Evolutionary conservation across 1,140 invertebrate genomes (phyloP).

Genomic region (Lasioglossum albipes): DNA sequence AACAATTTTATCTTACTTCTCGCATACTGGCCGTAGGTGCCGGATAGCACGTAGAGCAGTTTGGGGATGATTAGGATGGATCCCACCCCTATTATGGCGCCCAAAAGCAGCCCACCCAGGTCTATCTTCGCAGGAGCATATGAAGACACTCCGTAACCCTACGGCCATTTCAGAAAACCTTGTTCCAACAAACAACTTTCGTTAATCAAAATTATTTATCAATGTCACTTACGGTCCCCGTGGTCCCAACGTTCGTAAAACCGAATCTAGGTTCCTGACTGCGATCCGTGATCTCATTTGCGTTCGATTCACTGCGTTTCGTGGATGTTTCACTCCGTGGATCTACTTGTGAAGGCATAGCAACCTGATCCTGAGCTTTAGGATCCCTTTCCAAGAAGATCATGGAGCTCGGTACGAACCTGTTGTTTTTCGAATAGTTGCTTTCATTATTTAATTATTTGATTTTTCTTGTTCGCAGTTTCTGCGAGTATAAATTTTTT

Average conservation of each 20-base stretch:
- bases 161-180: not conserved
- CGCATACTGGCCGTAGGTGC: conserved; percentile 84
- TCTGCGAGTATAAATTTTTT: not conserved
- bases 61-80: conserved; percentile 89
- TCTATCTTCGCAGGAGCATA: conserved; percentile 89
- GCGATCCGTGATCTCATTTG: conserved; percentile 69
- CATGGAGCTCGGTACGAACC: conserved; percentile 76
- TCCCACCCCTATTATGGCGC: conserved; percentile 88
- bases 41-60: conserved; percentile 85
- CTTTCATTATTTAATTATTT: not conserved
- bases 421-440: conserved; percentile 26
- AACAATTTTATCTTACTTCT: conserved; percentile 82
- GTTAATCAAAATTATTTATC: no score
- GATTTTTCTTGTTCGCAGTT: not conserved
- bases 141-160: conserved; percentile 80
- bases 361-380: conserved; percentile 74
- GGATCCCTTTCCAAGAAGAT: conserved; percentile 71
- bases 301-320: conserved; percentile 49
- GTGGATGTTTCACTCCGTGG: conserved; percentile 37
- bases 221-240: conserved; percentile 61
- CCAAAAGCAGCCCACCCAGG: conserved; percentile 88
- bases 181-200: no score
- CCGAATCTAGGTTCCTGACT: conserved; percentile 76
- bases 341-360: conserved; percentile 64
- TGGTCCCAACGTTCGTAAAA: conserved; percentile 72